Evolutionary conservation across 2,888 invertebrate species (phyloP).

Genomic region (Lapara coniferarum): DNA sequence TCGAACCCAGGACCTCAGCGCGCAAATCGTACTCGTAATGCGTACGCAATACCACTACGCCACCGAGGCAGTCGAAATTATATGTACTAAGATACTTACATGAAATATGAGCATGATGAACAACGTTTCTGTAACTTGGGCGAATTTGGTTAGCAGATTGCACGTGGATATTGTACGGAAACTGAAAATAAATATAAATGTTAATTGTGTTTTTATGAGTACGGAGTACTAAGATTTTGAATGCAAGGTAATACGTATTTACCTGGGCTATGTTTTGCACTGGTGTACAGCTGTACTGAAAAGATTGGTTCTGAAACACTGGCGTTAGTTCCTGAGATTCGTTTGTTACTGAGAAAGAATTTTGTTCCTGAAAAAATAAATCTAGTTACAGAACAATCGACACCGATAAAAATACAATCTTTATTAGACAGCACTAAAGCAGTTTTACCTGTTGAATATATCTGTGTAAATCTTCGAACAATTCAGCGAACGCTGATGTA

Average conservation of each 20-base stretch:
- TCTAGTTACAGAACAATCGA: neutral
- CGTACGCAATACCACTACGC: too few relatives aligned
- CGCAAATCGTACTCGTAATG: too few relatives aligned
- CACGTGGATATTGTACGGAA: neutral
- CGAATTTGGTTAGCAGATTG: neutral
- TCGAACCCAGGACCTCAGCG: too few relatives aligned
- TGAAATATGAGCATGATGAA: conserved; percentile 19
- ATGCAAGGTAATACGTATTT: neutral
- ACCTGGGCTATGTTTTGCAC: conserved; percentile 2
- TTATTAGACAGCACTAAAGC: neutral
- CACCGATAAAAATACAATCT: neutral
- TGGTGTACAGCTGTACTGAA: neutral
- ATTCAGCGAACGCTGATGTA: neutral
- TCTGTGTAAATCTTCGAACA: conserved; percentile 18
- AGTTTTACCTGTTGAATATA: conserved; percentile 16
- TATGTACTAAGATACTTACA: conserved; percentile 22
- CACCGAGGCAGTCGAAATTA: too few relatives aligned
- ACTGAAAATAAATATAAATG: conserved; percentile 6
- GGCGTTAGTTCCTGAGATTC: neutral
- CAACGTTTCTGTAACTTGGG: neutral
- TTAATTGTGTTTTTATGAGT: neutral
- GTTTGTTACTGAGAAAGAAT: neutral
- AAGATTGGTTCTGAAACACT: neutral
- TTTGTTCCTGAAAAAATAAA: conserved; percentile 14
- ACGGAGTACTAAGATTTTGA: neutral